Evolutionary conservation across 2,797 vertebrate species (phyloP).

Genomic region (Sebastes minor): DNA sequence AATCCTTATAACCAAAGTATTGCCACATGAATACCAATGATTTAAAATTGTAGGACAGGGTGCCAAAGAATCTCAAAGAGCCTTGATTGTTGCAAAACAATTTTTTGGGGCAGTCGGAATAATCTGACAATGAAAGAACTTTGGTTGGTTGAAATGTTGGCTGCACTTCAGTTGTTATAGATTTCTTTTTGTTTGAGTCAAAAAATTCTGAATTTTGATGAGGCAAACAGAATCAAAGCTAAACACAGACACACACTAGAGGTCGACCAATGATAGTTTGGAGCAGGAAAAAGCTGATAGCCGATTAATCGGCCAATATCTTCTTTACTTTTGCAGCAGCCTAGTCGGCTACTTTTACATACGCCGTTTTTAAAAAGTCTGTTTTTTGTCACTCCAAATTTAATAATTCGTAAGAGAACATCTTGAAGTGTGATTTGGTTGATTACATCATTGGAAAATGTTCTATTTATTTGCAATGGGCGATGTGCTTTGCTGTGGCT

Average conservation of each 20-base stretch:
- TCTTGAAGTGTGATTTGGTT: too few relatives aligned
- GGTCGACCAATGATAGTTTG: too few relatives aligned
- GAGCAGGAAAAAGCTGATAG: too few relatives aligned
- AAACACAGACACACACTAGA: background rate
- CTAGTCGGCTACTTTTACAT: too few relatives aligned
- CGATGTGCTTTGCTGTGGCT: too few relatives aligned
- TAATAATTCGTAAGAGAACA: too few relatives aligned
- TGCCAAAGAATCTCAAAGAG: background rate
- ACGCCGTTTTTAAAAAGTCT: too few relatives aligned
- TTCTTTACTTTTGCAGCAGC: too few relatives aligned
- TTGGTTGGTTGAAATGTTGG: background rate
- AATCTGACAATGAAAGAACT: background rate
- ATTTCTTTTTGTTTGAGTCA: constrained; percentile 26
- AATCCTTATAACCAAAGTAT: background rate
- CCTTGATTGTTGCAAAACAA: background rate
- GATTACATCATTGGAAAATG: too few relatives aligned
- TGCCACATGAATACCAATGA: constrained; percentile 11
- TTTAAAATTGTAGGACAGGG: background rate
- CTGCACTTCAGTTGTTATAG: background rate
- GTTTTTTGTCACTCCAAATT: too few relatives aligned
- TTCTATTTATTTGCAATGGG: too few relatives aligned
- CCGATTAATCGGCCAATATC: too few relatives aligned
- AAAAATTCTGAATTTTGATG: background rate
- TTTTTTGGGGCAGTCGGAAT: background rate
- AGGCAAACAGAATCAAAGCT: constrained; percentile 21